Conservation (phyloP, 2,888 invertebrate genomes). For the Caenorhabditis afra region DNA sequence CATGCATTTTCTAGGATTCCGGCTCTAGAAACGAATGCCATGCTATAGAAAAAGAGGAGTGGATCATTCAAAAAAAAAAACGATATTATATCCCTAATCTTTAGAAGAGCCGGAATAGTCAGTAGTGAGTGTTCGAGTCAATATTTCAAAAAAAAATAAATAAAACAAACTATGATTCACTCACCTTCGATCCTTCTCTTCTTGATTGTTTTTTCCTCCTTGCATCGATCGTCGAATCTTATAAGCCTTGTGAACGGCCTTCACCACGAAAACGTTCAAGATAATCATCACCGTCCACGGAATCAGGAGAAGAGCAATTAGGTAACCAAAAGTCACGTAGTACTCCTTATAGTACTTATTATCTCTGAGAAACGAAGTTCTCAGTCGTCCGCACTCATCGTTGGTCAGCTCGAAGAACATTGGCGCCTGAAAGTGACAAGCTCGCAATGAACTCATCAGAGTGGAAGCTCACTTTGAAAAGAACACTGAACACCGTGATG, state of each 20-base stretch:
- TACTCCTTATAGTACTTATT: conserved; percentile 72
- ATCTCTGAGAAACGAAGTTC: conserved; percentile 67
- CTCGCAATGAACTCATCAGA: background rate
- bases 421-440: conserved; percentile 63
- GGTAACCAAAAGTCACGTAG: conserved; percentile 74
- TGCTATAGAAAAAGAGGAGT: conserved; percentile 4
- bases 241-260: conserved; percentile 73
- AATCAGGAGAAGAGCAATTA: conserved; percentile 71
- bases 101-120: background rate
- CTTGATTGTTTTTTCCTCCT: conserved; percentile 66
- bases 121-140: background rate
- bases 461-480: conserved; percentile 67
- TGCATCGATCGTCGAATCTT: conserved; percentile 68
- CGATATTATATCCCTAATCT: background rate
- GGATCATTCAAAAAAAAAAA: conserved; percentile 29
- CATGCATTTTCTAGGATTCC: background rate
- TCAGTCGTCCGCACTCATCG: conserved; percentile 73
- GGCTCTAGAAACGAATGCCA: conserved; percentile 35
- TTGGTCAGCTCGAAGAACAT: conserved; percentile 73
- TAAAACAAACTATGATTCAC: conserved; percentile 13
- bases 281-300: conserved; percentile 77
- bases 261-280: conserved; percentile 74
- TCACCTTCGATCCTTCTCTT: conserved; percentile 73
- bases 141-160: background rate
- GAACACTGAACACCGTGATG: conserved; percentile 70